A percentile compares a stretch with the other conserved stretches of the same genome.
These are phyloP conservation scores for Hetaerina titia DNA, from an alignment of 2,888 invertebrate genomes.

Conservation along the genomic window DNA sequence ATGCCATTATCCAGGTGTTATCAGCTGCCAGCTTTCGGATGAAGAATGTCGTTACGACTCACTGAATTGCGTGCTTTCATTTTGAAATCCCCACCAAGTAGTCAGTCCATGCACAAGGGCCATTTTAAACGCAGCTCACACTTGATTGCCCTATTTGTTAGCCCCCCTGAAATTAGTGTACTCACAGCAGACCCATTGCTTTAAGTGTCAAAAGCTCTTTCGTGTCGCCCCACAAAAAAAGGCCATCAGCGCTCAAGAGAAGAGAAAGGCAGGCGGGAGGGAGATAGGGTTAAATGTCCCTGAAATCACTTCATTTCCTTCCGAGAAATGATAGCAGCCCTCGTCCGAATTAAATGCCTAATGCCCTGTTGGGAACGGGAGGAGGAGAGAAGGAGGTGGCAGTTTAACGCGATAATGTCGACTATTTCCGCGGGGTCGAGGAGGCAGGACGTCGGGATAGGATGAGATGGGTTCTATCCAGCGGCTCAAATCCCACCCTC, in stretches of 20 bases:
- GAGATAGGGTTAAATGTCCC: neutral
- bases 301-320: slow-evolving; percentile 4
- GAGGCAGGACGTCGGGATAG: neutral
- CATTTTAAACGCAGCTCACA: neutral
- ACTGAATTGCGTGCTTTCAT: neutral
- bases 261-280: neutral
- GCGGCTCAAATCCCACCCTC: too few species aligned
- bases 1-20: too few species aligned
- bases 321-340: neutral
- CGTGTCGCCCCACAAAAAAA: neutral
- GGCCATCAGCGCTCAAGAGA: neutral
- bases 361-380: neutral
- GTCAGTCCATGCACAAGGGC: neutral
- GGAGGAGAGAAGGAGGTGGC: neutral
- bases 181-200: neutral
- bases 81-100: neutral
- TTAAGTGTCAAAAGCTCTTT: neutral
- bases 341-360: neutral
- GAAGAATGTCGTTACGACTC: too few species aligned
- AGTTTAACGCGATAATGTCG: slow-evolving; percentile 24
- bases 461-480: slow-evolving; percentile 3
- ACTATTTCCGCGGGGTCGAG: slow-evolving; percentile 1
- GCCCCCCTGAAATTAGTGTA: neutral
- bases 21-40: too few species aligned
- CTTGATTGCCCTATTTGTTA: neutral